Conservation (phyloP, 2,797 vertebrate genomes). For the Capromys pilorides region DNA sequence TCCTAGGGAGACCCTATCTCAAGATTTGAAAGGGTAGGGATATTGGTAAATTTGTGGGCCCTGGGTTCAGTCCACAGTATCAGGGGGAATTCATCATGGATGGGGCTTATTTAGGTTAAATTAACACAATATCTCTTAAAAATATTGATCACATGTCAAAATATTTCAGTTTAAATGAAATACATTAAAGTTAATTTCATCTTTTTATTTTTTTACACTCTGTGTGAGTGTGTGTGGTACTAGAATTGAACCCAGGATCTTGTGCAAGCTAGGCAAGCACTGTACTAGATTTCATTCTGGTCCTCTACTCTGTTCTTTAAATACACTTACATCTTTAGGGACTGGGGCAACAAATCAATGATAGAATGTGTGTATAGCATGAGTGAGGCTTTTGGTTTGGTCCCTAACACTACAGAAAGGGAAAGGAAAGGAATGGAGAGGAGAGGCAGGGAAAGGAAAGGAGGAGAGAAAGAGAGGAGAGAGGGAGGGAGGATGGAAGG, state of each 20-base stretch:
- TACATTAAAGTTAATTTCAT: slow-evolving; percentile 3
- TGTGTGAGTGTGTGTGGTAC: not conserved
- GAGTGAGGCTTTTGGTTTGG: not conserved
- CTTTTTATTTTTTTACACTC: not conserved
- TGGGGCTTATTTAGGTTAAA: slow-evolving; percentile 42
- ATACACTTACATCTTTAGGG: not conserved
- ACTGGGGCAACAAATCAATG: not conserved
- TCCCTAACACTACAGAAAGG: not conserved
- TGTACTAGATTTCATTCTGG: not conserved
- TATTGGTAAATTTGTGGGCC: not conserved
- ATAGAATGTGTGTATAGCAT: not conserved
- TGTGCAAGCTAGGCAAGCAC: not conserved
- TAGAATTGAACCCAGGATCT: not conserved
- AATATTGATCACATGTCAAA: not conserved
- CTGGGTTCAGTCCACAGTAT: not conserved
- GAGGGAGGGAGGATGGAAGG: too few relatives aligned
- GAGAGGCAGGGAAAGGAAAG: too few relatives aligned
- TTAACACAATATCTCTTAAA: not conserved
- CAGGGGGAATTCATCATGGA: not conserved
- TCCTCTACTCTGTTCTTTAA: not conserved
- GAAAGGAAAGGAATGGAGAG: not conserved
- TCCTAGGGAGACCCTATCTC: not conserved
- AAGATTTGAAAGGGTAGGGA: not conserved
- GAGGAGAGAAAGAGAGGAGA: too few relatives aligned
- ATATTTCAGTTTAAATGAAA: slow-evolving; percentile 1